Base-by-base conservation (phyloP, 1,140 invertebrate genomes). In the Hycleus phaleratus region DNA sequence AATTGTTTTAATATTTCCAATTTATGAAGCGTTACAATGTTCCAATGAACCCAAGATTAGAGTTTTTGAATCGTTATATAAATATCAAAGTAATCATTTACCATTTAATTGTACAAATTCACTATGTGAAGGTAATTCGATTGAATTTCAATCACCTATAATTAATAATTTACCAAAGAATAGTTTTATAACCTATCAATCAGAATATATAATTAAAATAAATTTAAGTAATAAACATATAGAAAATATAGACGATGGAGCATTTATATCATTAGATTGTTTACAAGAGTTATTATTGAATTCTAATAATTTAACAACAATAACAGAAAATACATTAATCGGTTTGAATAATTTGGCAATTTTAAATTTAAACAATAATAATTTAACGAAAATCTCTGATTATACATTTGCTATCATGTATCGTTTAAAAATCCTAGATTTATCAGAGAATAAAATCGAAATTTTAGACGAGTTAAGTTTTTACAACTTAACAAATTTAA, bases 131-230 rank as follows among this genome's bases (percentile, higher is more conserved):
- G 61, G 61, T 32, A 60, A 56, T 40, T 40, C 44, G 9, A 53
- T 63, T 7, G 43, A 54, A 25, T 60, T 63, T 46, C 26, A 46
- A 40, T 26, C 18, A 9, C 51, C 25, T 9, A 47, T 26, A 11
- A 60, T 60, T 4, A 39, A 60, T 5, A 57, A 24, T 39, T 26
- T 63, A 9, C 2, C 40, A 32, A 63, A 55, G 32, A 63, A 63
- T 42, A 25, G 18, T 0, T 63, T 63, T 45, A 39, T 63, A 2
- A 60, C 50, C 26, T 55, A 56, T 38, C 47, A 50, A 26, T 63
- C 61, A 0, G 11, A 60, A 7, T 25, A 42, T 24, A 49, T 63
- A 26, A 50, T 60, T 32, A 38, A 52, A 43, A 9, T 63, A 9
- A 52, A 46, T 38, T 25, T 63, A 40, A 51, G 49, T 26, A 48